phyloP scores from a whole-genome alignment of 92 coral and sea anemone species.

The Zoanthus gigantus region DNA sequence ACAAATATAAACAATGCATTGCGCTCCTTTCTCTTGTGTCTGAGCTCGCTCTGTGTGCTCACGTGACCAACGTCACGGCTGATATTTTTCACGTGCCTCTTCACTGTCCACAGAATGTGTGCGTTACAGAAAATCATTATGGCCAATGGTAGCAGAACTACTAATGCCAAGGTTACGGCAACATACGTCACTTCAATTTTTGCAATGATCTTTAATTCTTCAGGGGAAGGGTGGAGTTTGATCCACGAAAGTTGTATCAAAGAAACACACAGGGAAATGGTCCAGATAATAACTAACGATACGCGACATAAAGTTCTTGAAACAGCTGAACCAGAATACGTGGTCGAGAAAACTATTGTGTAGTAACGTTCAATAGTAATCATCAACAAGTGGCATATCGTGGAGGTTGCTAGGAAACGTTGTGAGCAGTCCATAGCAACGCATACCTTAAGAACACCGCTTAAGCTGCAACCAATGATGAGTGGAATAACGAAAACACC shows the following conservation, averaged over 20 bases:
- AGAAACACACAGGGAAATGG: conserved; percentile 60
- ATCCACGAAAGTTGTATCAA: conserved; percentile 71
- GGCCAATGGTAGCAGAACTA: conserved; percentile 68
- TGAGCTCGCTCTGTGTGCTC: conserved; percentile 42
- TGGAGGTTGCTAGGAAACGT: conserved; percentile 79
- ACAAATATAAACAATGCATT: conserved; percentile 71
- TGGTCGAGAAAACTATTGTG: conserved; percentile 69
- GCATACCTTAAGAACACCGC: conserved; percentile 39
- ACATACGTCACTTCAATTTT: conserved; percentile 53
- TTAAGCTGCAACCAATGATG: conserved; percentile 67
- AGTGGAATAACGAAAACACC: conserved; percentile 73
- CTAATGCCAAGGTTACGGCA: conserved; percentile 52
- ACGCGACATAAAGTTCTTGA: conserved; percentile 16
- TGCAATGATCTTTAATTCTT: conserved; percentile 20
- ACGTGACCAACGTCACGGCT: conserved; percentile 67
- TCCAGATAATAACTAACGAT: conserved; percentile 57
- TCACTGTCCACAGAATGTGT: conserved; percentile 69
- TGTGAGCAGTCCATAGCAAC: conserved; percentile 81
- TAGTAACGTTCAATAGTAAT: conserved; percentile 78
- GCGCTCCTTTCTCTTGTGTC: conserved; percentile 72
- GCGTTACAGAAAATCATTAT: conserved; percentile 74
- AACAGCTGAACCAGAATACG: conserved; percentile 51
- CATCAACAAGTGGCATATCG: conserved; percentile 70
- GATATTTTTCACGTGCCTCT: conserved; percentile 64
- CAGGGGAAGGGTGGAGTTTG: not conserved